Conservation (phyloP, 2,113 vertebrate genomes). For the Podocnemis expansa region DNA sequence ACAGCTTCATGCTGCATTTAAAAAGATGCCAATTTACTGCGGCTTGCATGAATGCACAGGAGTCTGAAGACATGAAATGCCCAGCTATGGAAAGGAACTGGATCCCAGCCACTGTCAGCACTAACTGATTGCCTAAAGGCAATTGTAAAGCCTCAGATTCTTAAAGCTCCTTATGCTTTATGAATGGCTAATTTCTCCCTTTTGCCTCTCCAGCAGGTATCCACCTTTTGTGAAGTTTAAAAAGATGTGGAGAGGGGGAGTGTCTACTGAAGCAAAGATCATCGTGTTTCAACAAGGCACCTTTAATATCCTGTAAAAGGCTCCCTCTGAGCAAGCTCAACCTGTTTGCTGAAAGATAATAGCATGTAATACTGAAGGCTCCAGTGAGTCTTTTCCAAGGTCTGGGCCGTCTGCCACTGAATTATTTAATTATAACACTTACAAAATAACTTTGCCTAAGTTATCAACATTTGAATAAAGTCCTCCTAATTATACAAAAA, state of each 20-base stretch:
- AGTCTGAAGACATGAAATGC: not conserved
- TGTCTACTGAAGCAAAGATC: constrained; percentile 52
- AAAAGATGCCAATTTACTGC: rapidly evolving
- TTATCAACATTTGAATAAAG: constrained; percentile 69
- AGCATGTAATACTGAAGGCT: constrained; percentile 52
- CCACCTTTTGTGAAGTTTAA: constrained; percentile 33
- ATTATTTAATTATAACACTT: constrained; percentile 70
- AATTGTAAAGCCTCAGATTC: not conserved
- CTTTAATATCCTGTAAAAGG: constrained; percentile 72
- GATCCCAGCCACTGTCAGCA: not conserved
- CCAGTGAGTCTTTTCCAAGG: constrained; percentile 50
- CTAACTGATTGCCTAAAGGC: not conserved
- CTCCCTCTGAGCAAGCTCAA: constrained; percentile 69
- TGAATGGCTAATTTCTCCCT: constrained; percentile 7
- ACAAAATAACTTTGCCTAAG: constrained; percentile 59
- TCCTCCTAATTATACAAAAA: constrained; percentile 49
- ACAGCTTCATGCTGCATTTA: rapidly evolving
- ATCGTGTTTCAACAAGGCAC: constrained; percentile 74
- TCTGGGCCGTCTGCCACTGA: constrained; percentile 62
- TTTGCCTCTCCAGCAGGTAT: not conserved
- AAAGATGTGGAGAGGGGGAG: not conserved
- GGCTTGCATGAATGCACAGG: not conserved
- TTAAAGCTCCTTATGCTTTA: not conserved
- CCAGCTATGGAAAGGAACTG: not conserved
- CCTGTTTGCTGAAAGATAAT: constrained; percentile 75